phyloP scores from a whole-genome alignment of 2,113 vertebrate species.

The Alectura lathami region DNA sequence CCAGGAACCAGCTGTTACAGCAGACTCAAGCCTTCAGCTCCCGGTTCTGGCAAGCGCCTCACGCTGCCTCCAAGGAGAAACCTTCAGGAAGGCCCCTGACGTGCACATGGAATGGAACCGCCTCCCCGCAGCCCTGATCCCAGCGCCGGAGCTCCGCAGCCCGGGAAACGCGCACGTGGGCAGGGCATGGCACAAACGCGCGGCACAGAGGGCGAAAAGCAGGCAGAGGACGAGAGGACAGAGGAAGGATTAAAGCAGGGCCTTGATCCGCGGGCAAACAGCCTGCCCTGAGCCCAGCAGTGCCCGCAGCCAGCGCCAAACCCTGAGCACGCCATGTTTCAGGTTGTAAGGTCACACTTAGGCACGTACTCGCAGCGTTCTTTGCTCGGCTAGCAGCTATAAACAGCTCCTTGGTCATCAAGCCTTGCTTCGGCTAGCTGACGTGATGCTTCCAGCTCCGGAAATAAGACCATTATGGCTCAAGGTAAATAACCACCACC shows the following conservation, averaged over 20 bases:
- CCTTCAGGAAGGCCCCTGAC: too few relatives aligned
- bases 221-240: conserved; percentile 63
- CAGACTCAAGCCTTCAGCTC: neutral
- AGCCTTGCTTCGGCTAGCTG: conserved; percentile 43
- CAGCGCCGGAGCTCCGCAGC: neutral
- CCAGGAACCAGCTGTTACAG: neutral
- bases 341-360: conserved; percentile 59
- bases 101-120: too few relatives aligned
- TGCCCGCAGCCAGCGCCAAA: conserved; percentile 24
- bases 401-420: conserved; percentile 65
- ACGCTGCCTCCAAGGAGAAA: neutral
- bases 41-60: neutral
- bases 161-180: neutral
- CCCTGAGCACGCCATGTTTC: conserved; percentile 15
- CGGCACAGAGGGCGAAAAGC: conserved; percentile 32
- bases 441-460: conserved; percentile 46
- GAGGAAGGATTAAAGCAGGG: conserved; percentile 26
- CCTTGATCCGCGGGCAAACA: conserved; percentile 52
- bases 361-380: conserved; percentile 9
- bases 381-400: conserved; percentile 55
- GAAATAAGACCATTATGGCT: conserved; percentile 60
- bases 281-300: neutral
- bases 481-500: conserved; percentile 65
- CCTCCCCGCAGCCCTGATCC: neutral
- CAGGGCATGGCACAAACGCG: neutral